Percentiles rank a stretch among this genome's conserved stretches.
Evolutionary conservation across 64 coral and sea anemone species (phyloP).

Genomic region (Astreopora myriophthalma): DNA sequence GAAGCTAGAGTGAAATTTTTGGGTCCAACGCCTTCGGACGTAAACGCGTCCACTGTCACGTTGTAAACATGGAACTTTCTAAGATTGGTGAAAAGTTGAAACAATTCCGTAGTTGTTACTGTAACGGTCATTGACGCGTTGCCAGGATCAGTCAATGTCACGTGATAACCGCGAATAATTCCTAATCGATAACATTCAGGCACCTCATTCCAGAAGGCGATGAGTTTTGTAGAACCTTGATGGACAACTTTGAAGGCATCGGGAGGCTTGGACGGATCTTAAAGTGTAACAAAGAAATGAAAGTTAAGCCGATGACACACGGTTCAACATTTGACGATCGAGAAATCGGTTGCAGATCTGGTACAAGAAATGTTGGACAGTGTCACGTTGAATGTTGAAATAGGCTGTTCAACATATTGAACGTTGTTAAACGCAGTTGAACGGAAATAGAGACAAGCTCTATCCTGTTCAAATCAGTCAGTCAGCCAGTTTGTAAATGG

Average conservation of each 20-base stretch:
- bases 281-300: background rate
- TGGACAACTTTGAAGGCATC: conserved; percentile 62
- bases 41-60: background rate
- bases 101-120: background rate
- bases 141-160: background rate
- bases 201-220: conserved; percentile 58
- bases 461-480: too few relatives aligned
- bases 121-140: background rate
- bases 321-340: too few relatives aligned
- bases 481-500: background rate
- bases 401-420: too few relatives aligned
- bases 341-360: too few relatives aligned
- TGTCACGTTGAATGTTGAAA: too few relatives aligned
- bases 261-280: conserved; percentile 41
- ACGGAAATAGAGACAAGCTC: too few relatives aligned
- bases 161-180: conserved; percentile 64
- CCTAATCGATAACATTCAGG: conserved; percentile 56
- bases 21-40: background rate
- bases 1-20: background rate
- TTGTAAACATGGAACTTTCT: conserved; percentile 28
- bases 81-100: background rate
- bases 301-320: too few relatives aligned
- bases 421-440: too few relatives aligned
- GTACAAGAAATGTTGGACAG: too few relatives aligned
- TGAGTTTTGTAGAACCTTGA: conserved; percentile 62